Evolutionary conservation across 1,140 invertebrate genomes (phyloP).

Genomic region (Neuroterus valhalla): DNA sequence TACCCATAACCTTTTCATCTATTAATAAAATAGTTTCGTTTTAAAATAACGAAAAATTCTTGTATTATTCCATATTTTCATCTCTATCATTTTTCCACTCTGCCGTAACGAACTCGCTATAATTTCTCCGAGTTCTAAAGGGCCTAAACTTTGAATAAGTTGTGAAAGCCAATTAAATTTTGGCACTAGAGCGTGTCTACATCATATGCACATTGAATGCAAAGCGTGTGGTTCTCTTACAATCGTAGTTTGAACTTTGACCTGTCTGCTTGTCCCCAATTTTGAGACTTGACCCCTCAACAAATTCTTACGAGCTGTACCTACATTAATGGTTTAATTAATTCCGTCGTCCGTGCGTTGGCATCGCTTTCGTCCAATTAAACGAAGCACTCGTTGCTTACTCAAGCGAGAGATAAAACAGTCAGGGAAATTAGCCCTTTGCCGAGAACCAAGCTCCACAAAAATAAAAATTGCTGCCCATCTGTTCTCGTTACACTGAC

Average conservation of each 20-base stretch:
- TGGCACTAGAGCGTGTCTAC: no score
- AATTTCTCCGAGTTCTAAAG: no score
- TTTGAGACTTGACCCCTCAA: slow-evolving; percentile 44
- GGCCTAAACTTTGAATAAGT: no score
- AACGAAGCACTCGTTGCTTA: slow-evolving; percentile 8
- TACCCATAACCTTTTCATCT: no score
- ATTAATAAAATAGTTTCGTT: no score
- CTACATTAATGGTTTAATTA: slow-evolving; percentile 51
- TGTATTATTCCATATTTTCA: no score
- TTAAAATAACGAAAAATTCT: no score
- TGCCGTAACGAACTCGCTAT: no score
- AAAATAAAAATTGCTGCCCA: slow-evolving; percentile 14
- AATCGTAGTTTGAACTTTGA: slow-evolving; percentile 39
- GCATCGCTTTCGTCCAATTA: slow-evolving; percentile 45
- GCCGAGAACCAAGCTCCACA: background rate
- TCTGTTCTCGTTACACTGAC: slow-evolving; percentile 18
- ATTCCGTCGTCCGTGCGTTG: slow-evolving; percentile 44
- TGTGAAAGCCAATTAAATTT: no score
- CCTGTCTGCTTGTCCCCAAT: slow-evolving; percentile 52
- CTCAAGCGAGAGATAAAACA: slow-evolving; percentile 16
- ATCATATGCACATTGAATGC: slow-evolving; percentile 28
- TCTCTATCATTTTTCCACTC: no score
- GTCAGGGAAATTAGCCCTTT: slow-evolving; percentile 12
- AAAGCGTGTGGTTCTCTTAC: slow-evolving; percentile 40
- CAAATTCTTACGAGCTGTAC: slow-evolving; percentile 45